Base-by-base conservation (phyloP, 1,140 invertebrate genomes). In the Tetranychus cinnabarinus region DNA sequence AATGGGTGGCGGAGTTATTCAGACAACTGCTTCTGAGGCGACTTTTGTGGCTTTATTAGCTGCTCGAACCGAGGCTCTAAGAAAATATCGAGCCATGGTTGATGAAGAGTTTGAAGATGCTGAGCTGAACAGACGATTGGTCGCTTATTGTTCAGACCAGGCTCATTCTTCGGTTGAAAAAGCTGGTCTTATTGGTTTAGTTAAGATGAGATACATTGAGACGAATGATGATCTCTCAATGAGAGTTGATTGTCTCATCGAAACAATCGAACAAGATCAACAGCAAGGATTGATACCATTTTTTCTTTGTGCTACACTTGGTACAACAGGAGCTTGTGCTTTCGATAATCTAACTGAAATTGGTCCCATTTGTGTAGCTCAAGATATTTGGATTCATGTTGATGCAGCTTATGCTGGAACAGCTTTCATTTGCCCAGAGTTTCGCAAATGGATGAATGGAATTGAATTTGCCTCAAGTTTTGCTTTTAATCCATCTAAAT, bases 401-500 rank as follows among this genome's bases (percentile, higher is more conserved):
- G 88, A 92, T 63, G 87, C 87, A 3, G 88, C 88, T 1, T 91
- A 91, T 70, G 86, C 87, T 37, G 81, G 89, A 7, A 83, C 86
- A 4, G 81, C 91, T 2, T 89, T 97, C 67, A 86, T 96, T 62
- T 97, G 91, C 68, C 87, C 88, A 0, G 92, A 97, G 75, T 90
- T 84, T 69, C 80, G 88, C 23, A 80, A 87, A 66, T 74, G 88
- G 13, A 82, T 92, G 80, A 82, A 85, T 65, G 92, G 92, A 10
- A 75, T 93, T 4, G 88, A 96, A 69, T 72, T 75, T 59, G 88
- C 85, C 0, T 82, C 91, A 64, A 93, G 88, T 0, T 91, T 93
- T 70, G 91, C 92, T 70, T 92, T 93, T 67, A 97, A 96, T 69
- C 89, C 90, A 0, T 90, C 95, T 72, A 97, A 97, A 71, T 96